phyloP scores from a whole-genome alignment of 2,888 invertebrate genomes.

The Melitaea athalia region DNA sequence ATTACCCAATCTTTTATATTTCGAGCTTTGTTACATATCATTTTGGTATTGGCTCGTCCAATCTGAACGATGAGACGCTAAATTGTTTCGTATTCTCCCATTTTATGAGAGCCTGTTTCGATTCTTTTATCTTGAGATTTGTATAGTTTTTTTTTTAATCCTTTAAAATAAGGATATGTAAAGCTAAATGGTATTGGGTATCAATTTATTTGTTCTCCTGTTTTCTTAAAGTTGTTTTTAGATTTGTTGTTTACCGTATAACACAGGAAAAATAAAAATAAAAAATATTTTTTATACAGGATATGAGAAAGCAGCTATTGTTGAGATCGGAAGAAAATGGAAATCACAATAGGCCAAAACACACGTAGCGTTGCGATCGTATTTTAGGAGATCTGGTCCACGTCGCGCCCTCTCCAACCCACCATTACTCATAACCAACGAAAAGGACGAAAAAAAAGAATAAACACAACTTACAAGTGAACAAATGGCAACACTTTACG shows the following conservation, averaged over 20 bases:
- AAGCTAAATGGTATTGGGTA: background rate
- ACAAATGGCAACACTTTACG: conserved; percentile 76
- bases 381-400: conserved; percentile 57
- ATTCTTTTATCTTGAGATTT: conserved; percentile 30
- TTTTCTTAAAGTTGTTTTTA: background rate
- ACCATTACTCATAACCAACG: conserved; percentile 70
- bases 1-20: conserved; percentile 70
- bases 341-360: conserved; percentile 54
- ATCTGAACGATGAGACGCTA: conserved; percentile 39
- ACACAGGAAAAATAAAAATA: background rate
- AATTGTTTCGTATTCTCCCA: conserved; percentile 35
- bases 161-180: background rate
- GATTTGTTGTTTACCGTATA: background rate
- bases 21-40: conserved; percentile 54
- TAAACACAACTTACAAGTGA: conserved; percentile 70
- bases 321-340: conserved; percentile 17
- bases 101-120: conserved; percentile 33
- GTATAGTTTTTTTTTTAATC: conserved; percentile 23
- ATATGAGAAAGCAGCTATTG: background rate
- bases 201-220: background rate
- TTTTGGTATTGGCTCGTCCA: conserved; percentile 40
- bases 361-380: conserved; percentile 58
- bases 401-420: conserved; percentile 60
- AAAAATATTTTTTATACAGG: background rate
- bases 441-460: conserved; percentile 63